Percentiles rank a stretch among this genome's conserved stretches.
Evolutionary conservation across 1,140 invertebrate genomes (phyloP).

Genomic region (Papilio dardanus): DNA sequence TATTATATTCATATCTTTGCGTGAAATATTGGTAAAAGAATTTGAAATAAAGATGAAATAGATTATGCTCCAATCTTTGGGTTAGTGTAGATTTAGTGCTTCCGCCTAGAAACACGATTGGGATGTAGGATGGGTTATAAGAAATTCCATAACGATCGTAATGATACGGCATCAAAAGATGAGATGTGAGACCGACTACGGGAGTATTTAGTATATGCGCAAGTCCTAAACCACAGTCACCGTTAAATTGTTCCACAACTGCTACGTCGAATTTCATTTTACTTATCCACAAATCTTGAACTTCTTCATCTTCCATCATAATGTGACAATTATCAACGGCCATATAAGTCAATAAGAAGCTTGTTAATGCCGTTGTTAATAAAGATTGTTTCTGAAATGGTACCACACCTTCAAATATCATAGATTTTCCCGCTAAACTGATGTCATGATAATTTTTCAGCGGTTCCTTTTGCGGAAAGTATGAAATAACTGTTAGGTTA

Average conservation of each 20-base stretch:
- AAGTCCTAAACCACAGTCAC: constrained; percentile 86
- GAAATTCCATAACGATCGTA: constrained; percentile 82
- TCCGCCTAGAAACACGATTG: constrained; percentile 71
- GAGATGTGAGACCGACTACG: constrained; percentile 83
- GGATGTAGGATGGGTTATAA: constrained; percentile 82
- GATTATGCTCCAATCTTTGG: constrained; percentile 51
- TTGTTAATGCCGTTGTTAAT: constrained; percentile 40
- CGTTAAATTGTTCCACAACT: constrained; percentile 86
- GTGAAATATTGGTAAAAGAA: constrained; percentile 57
- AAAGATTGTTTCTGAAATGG: constrained; percentile 46
- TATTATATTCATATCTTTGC: constrained; percentile 62
- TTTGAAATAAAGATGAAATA: constrained; percentile 62
- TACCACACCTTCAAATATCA: constrained; percentile 50
- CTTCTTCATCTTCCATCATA: constrained; percentile 65
- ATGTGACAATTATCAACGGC: constrained; percentile 62
- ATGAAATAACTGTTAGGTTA: constrained; percentile 87
- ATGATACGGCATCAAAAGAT: constrained; percentile 84
- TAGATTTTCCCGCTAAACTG: constrained; percentile 64
- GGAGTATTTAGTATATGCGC: constrained; percentile 85
- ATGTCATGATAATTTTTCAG: constrained; percentile 84
- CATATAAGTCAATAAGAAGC: constrained; percentile 31
- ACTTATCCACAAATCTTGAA: constrained; percentile 74
- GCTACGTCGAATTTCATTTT: constrained; percentile 85
- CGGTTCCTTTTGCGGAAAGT: constrained; percentile 82
- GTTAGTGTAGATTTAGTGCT: constrained; percentile 79